phyloP scores from a whole-genome alignment of 2,797 vertebrate species.

The Microctenopoma stevenorrisi region DNA sequence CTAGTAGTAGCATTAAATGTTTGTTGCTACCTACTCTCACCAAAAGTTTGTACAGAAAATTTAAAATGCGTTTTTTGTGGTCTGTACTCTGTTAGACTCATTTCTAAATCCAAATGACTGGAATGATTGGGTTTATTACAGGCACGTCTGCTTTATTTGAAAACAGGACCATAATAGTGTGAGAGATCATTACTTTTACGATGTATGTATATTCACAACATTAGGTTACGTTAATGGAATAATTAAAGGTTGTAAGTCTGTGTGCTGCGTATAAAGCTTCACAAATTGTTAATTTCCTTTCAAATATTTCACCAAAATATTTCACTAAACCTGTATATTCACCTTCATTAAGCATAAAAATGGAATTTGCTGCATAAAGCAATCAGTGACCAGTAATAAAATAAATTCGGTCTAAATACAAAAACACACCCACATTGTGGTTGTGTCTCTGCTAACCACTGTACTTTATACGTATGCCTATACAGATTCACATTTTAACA shows the following conservation, averaged over 20 bases:
- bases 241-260: constrained; percentile 38
- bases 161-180: constrained; percentile 39
- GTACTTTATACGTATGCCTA: too few relatives aligned
- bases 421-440: too few relatives aligned
- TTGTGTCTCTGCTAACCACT: too few relatives aligned
- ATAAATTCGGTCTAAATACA: too few relatives aligned
- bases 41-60: neutral
- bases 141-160: constrained; percentile 40
- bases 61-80: neutral
- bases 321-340: neutral
- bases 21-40: neutral
- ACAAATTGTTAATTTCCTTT: constrained; percentile 10
- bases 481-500: too few relatives aligned
- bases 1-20: neutral
- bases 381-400: neutral
- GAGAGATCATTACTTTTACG: constrained; percentile 55
- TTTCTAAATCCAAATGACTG: constrained; percentile 34
- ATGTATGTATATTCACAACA: constrained; percentile 28
- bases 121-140: constrained; percentile 44
- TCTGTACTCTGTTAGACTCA: constrained; percentile 19
- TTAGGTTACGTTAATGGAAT: constrained; percentile 39
- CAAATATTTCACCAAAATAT: constrained; percentile 9
- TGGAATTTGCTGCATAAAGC: neutral
- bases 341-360: neutral
- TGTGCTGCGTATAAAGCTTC: constrained; percentile 16